Percentiles rank a stretch among this genome's conserved stretches.
Evolutionary conservation across 2,113 vertebrate genomes (phyloP).

Genomic region (Ptilonorhynchus violaceus): DNA sequence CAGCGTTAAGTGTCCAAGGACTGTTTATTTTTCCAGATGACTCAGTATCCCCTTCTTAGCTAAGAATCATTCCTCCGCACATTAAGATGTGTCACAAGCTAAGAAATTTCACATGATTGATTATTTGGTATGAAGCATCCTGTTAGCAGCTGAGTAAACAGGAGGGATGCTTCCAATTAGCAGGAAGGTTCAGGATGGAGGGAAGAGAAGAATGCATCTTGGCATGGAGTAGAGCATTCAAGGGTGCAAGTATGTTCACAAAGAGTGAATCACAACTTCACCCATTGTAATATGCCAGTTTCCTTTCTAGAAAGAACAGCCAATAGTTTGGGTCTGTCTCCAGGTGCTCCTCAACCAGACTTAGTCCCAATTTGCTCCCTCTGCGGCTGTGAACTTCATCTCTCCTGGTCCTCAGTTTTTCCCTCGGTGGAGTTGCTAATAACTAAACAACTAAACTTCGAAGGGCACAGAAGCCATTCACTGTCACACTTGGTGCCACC

Average conservation of each 20-base stretch:
- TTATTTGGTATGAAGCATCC: constrained; percentile 37
- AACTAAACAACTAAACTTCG: neutral
- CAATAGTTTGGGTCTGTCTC: neutral
- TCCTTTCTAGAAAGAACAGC: neutral
- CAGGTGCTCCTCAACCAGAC: neutral
- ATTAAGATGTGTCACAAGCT: constrained; percentile 38
- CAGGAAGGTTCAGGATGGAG: neutral
- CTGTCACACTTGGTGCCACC: neutral
- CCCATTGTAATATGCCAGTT: neutral
- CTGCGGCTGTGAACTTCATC: neutral
- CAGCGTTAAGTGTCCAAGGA: neutral
- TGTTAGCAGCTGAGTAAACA: constrained; percentile 20
- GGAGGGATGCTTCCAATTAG: neutral
- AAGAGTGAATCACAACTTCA: neutral
- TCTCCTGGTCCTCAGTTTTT: neutral
- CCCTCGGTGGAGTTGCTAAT: neutral
- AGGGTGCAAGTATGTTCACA: neutral
- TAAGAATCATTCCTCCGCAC: neutral
- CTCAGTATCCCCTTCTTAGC: constrained; percentile 4
- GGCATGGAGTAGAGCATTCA: neutral
- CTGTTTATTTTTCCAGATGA: constrained; percentile 59
- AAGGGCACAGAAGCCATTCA: neutral
- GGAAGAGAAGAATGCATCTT: neutral
- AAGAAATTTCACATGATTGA: neutral
- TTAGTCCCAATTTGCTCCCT: neutral